Conservation (phyloP, 2,888 invertebrate species). For the Eilema sororculum region DNA sequence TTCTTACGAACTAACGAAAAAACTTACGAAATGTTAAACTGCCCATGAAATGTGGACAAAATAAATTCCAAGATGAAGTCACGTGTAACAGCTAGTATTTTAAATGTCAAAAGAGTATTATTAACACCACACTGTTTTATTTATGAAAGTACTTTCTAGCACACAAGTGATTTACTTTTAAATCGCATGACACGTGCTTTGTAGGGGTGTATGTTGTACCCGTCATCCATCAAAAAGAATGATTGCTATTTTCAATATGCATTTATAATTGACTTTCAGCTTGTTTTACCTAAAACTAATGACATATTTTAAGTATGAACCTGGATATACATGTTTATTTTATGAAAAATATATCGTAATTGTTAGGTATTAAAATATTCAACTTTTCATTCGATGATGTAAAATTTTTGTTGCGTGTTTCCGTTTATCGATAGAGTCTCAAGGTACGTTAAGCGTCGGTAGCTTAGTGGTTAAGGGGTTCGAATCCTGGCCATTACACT, state of each 20-base stretch:
- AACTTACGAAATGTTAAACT: too few relatives aligned
- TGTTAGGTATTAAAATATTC: too few relatives aligned
- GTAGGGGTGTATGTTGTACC: constrained; percentile 17
- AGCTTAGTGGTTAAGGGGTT: too few relatives aligned
- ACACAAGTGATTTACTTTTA: constrained; percentile 25
- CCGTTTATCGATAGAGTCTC: too few relatives aligned
- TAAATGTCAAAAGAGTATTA: not conserved
- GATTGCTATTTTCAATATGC: constrained; percentile 36
- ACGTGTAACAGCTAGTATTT: not conserved
- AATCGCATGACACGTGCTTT: constrained; percentile 22
- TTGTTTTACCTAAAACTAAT: constrained; percentile 9
- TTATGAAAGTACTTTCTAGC: constrained; percentile 7
- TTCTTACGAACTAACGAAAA: too few relatives aligned
- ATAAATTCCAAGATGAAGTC: not conserved
- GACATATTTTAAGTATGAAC: too few relatives aligned
- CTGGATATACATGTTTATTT: too few relatives aligned
- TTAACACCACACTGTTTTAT: constrained; percentile 3
- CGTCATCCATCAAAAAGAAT: constrained; percentile 32
- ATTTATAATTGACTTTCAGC: constrained; percentile 28
- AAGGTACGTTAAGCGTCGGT: too few relatives aligned
- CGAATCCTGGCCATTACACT: too few relatives aligned
- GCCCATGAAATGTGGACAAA: not conserved
- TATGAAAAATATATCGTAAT: too few relatives aligned
- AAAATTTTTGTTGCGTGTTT: too few relatives aligned
- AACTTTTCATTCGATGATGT: too few relatives aligned